Evolutionary conservation across 2,113 vertebrate species (phyloP).

Genomic region (Mustela nigripes): DNA sequence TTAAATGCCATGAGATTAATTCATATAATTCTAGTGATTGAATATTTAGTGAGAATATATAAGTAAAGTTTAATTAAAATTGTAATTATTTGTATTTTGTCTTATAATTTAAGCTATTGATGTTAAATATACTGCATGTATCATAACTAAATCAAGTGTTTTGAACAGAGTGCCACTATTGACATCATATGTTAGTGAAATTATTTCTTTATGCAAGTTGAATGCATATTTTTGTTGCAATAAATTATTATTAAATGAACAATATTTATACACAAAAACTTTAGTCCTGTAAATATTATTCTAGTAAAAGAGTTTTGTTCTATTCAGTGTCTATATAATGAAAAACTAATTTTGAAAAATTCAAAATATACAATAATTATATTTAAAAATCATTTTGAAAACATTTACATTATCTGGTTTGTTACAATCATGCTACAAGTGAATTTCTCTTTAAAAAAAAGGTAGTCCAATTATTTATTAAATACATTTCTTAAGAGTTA

Average conservation of each 20-base stretch:
- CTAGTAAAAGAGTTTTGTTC: background rate
- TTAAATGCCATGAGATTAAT: background rate
- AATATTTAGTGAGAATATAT: slow-evolving; percentile 8
- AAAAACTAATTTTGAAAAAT: slow-evolving; percentile 37
- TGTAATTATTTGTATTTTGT: background rate
- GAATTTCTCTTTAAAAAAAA: background rate
- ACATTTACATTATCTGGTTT: background rate
- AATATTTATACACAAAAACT: background rate
- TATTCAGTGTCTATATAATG: background rate
- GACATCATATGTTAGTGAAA: background rate
- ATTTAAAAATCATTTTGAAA: slow-evolving; percentile 33
- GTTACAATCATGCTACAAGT: background rate
- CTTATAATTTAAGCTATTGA: background rate
- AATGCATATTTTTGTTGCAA: background rate
- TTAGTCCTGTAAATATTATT: background rate
- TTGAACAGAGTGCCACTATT: background rate
- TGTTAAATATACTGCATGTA: background rate
- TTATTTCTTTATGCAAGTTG: background rate
- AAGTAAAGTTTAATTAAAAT: slow-evolving; percentile 9
- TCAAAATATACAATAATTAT: background rate
- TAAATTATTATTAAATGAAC: background rate
- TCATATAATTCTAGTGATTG: background rate
- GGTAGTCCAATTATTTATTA: background rate
- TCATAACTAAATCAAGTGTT: background rate
- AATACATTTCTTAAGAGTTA: slow-evolving; percentile 11